These are phyloP conservation scores for Siniperca chuatsi DNA, from an alignment of 2,113 vertebrate genomes.

Conservation along the genomic window DNA sequence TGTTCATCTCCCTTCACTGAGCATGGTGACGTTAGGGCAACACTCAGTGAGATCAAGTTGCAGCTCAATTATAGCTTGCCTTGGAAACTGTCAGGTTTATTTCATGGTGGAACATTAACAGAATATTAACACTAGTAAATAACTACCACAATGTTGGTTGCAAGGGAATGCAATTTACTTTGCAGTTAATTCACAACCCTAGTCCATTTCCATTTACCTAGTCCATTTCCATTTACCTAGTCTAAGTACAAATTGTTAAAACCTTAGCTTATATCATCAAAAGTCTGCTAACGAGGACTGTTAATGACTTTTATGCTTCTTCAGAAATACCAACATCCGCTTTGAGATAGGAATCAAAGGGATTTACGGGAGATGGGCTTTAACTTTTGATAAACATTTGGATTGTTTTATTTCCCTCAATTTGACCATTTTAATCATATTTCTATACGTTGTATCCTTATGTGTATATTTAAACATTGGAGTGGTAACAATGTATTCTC, in stretches of 20 bases:
- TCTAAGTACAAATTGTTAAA: background rate
- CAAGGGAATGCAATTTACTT: background rate
- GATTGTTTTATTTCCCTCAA: background rate
- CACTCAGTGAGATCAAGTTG: background rate
- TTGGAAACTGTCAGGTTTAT: background rate
- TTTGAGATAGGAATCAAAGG: background rate
- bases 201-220: background rate
- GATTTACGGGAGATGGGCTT: background rate
- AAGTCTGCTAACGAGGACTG: background rate
- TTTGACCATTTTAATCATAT: background rate
- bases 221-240: background rate
- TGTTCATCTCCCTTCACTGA: background rate
- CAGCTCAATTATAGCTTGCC: conserved; percentile 8
- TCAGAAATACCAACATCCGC: background rate
- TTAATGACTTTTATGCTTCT: background rate
- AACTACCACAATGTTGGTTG: background rate
- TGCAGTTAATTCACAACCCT: conserved; percentile 3
- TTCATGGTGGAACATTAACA: background rate
- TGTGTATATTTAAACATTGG: background rate
- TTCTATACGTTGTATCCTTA: background rate
- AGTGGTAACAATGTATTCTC: background rate
- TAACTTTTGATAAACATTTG: background rate
- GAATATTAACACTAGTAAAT: conserved; percentile 28
- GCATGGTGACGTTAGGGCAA: background rate
- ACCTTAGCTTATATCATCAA: background rate